Evolutionary conservation across 2,888 invertebrate species (phyloP).

Genomic region (Monoplex corrugatus): DNA sequence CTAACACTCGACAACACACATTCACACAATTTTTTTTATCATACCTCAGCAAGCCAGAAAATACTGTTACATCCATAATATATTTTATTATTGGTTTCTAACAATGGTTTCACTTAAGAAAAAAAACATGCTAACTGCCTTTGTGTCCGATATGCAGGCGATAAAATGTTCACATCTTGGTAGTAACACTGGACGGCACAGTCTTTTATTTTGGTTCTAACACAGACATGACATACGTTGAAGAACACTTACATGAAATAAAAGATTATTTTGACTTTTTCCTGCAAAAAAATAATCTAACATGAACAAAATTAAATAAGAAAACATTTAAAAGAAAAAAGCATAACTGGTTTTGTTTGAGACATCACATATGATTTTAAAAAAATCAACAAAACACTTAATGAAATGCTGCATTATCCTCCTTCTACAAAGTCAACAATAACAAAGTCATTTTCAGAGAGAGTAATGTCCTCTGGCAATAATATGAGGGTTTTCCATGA

Average conservation of each 20-base stretch:
- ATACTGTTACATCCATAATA: background rate
- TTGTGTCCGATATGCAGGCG: background rate
- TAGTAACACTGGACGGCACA: background rate
- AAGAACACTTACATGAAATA: background rate
- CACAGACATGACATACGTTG: background rate
- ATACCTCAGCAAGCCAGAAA: too few species aligned
- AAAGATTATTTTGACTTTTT: background rate
- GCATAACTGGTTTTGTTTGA: too few species aligned
- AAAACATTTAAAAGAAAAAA: background rate
- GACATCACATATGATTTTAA: background rate
- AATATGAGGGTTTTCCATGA: background rate
- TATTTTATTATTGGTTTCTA: too few species aligned
- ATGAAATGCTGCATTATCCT: background rate
- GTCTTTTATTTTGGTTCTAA: background rate
- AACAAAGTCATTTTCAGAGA: background rate
- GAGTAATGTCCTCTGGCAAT: background rate
- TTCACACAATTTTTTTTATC: too few species aligned
- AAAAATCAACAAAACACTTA: background rate
- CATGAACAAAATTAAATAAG: background rate
- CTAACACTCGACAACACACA: too few species aligned
- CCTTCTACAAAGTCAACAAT: background rate
- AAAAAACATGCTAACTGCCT: background rate
- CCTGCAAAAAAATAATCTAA: background rate
- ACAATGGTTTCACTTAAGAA: background rate
- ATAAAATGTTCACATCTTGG: conserved; percentile 2